These are phyloP conservation scores for Heteropelma amictum DNA, from an alignment of 2,888 invertebrate genomes.

Conservation along the genomic window DNA sequence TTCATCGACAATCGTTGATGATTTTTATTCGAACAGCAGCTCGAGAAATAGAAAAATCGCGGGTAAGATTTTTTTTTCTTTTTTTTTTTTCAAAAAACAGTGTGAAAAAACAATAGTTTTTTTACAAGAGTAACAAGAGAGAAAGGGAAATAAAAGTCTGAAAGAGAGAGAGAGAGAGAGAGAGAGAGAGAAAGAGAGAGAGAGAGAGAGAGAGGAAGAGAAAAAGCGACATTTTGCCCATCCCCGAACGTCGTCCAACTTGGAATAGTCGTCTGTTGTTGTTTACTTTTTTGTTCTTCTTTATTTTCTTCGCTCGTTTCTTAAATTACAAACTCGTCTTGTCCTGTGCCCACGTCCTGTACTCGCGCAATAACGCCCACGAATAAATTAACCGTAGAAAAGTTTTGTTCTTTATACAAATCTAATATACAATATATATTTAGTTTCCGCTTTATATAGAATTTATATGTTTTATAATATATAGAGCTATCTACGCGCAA, in stretches of 20 bases:
- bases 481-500: constrained; percentile 74
- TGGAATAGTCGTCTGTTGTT: constrained; percentile 1
- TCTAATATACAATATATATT: constrained; percentile 77
- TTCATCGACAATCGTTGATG: too few species aligned
- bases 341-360: constrained; percentile 43
- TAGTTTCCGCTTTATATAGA: constrained; percentile 65
- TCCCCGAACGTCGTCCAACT: neutral
- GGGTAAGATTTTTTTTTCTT: neutral
- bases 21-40: too few species aligned
- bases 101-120: too few species aligned
- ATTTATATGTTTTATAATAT: constrained; percentile 74
- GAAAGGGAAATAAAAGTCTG: neutral
- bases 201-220: neutral
- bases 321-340: constrained; percentile 40
- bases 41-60: too few species aligned
- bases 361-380: constrained; percentile 73
- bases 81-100: neutral
- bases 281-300: neutral
- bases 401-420: constrained; percentile 76
- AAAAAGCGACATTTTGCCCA: neutral
- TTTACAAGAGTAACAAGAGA: neutral
- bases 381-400: constrained; percentile 78
- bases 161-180: neutral
- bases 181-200: neutral
- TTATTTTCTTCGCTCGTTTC: neutral